These are phyloP conservation scores for Parus major DNA, from an alignment of 2,113 vertebrate species.

Conservation along the genomic window DNA sequence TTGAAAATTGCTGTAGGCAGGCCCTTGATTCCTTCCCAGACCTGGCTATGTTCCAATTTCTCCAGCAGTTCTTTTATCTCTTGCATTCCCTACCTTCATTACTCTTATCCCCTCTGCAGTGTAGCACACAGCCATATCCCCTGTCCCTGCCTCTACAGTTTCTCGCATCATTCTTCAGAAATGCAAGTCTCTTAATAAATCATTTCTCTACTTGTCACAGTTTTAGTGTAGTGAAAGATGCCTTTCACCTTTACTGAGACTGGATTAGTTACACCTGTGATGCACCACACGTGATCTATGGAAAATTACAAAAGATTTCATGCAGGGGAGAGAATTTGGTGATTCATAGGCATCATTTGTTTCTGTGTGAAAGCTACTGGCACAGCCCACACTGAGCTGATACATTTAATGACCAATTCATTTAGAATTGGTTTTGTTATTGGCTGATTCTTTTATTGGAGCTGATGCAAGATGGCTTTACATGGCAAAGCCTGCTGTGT, in stretches of 20 bases:
- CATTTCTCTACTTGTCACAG: rapidly evolving
- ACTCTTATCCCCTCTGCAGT: background rate
- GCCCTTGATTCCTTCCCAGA: background rate
- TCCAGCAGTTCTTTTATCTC: background rate
- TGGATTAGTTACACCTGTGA: background rate
- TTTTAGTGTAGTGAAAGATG: background rate
- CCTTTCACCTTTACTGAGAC: background rate
- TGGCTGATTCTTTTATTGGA: background rate
- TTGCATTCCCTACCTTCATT: background rate
- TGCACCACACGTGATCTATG: background rate
- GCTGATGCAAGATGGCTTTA: background rate
- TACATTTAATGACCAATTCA: background rate
- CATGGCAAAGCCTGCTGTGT: background rate
- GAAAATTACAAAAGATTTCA: background rate
- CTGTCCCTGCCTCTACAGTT: background rate
- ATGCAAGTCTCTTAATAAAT: background rate
- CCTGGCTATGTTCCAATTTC: background rate
- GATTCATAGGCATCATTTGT: conserved; percentile 29
- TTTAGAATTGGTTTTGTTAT: background rate
- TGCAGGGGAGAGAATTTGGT: background rate
- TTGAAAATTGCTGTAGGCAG: background rate
- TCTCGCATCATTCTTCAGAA: background rate
- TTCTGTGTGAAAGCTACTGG: background rate
- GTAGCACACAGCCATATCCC: background rate
- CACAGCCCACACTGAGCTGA: background rate